Evolutionary conservation across 2,797 vertebrate genomes (phyloP).

Genomic region (Limosa lapponica): DNA sequence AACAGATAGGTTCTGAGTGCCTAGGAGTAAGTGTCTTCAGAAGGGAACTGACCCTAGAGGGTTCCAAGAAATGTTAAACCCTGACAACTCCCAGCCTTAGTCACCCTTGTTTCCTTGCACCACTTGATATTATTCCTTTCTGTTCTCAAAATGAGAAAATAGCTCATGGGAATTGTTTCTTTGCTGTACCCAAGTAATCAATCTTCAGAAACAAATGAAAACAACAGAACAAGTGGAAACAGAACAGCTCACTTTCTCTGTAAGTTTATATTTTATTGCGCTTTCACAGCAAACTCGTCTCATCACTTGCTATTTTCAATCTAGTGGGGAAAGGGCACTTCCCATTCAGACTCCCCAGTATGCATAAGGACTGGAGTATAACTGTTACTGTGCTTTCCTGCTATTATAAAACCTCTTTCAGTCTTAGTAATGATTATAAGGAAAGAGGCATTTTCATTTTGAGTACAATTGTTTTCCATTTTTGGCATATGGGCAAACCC

Average conservation of each 20-base stretch:
- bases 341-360: neutral
- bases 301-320: neutral
- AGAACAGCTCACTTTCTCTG: neutral
- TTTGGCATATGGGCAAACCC: neutral
- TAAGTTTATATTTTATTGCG: neutral
- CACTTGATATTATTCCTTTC: neutral
- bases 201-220: conserved; percentile 12
- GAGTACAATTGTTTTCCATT: neutral
- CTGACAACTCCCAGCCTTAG: neutral
- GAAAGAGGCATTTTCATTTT: neutral
- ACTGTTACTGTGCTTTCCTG: neutral
- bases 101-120: neutral
- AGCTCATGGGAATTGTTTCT: conserved; percentile 14
- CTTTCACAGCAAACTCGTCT: neutral
- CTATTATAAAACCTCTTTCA: neutral
- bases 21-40: neutral
- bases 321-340: neutral
- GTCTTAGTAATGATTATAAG: neutral
- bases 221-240: neutral
- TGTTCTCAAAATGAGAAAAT: conserved; percentile 39
- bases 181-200: conserved; percentile 1
- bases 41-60: neutral
- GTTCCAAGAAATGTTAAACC: neutral
- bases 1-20: neutral
- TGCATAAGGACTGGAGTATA: neutral